phyloP scores from a whole-genome alignment of 2,888 invertebrate species.

The Homarus gammarus region DNA sequence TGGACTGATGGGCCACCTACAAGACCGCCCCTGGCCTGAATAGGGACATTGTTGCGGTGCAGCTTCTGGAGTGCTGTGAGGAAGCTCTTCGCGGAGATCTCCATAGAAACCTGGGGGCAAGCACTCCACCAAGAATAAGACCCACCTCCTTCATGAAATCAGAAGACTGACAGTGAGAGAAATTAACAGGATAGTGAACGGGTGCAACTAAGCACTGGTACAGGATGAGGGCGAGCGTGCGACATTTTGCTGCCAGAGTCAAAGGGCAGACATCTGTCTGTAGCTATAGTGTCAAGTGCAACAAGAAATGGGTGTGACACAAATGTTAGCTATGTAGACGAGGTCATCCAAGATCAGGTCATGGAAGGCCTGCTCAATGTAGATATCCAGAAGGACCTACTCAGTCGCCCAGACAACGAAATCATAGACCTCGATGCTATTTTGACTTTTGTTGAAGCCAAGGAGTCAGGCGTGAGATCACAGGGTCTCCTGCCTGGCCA shows the following conservation, averaged over 20 bases:
- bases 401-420: no score
- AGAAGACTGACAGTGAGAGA: no score
- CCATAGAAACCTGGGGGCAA: neutral
- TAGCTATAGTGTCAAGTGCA: neutral
- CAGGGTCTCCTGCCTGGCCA: neutral
- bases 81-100: neutral
- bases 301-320: neutral
- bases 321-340: neutral
- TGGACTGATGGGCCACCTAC: neutral
- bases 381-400: no score
- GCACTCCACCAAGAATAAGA: no score
- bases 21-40: neutral
- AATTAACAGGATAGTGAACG: neutral
- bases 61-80: conserved; percentile 8
- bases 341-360: neutral
- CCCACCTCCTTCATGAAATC: no score
- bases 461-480: neutral
- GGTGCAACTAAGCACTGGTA: neutral
- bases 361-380: neutral
- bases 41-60: neutral
- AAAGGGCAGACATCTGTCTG: no score
- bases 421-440: no score
- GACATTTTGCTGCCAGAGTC: no score
- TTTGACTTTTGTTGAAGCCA: no score
- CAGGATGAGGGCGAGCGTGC: neutral